Evolutionary conservation across 1,140 invertebrate genomes (phyloP), one percentile per base, ranked within the genome.

Genomic region (Frieseomelitta varia): DNA sequence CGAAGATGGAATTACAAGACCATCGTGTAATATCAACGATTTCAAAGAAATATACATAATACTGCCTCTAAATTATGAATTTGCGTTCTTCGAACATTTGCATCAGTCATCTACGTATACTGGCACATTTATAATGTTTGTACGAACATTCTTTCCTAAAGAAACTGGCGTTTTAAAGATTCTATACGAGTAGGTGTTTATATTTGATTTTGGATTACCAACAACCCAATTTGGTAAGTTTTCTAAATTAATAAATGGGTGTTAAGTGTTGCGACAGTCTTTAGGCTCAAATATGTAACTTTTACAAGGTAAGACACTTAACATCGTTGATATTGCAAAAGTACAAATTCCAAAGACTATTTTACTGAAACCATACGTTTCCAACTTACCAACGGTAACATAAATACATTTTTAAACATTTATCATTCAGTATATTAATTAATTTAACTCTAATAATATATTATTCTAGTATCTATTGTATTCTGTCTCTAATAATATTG

Each of bases 1-100:
- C 80, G 80, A 53, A 67, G 72, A 24, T 75, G 61, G 56, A 75
- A 74, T 81, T 75, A 80, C 68, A 56, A 58, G 68, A 61, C 24
- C 53, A n/a, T 3, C 19, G 56, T 39, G 27, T 39, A 47, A 47
- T 47, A 24, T 30, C 21, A 15, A n/a, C 39, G 14, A 34, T 74
- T 81, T 81, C 72, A 15, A 39, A 75, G 51, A 67, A 39, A 81
- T 65, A n/a, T 34, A 34, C 51, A 39, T 39, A 76, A 76, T 65
- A 67, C 65, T 81, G 19, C 11, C 24, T 30, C 67, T 67, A 76
- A 81, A 81, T 76, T 55, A 67, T 56, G 72, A 65, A 75, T 75
- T 65, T 51, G 14, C 53, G 30, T 55, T 53, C 65, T 19, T 27
- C 21, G 19, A 79, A 55, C 65, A 4, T 51, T 63, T 10, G 61